Percentiles rank a stretch among this genome's conserved stretches.
These are phyloP conservation scores for Pinctada fucata DNA, from an alignment of 2,888 invertebrate species.

Conservation along the genomic window DNA sequence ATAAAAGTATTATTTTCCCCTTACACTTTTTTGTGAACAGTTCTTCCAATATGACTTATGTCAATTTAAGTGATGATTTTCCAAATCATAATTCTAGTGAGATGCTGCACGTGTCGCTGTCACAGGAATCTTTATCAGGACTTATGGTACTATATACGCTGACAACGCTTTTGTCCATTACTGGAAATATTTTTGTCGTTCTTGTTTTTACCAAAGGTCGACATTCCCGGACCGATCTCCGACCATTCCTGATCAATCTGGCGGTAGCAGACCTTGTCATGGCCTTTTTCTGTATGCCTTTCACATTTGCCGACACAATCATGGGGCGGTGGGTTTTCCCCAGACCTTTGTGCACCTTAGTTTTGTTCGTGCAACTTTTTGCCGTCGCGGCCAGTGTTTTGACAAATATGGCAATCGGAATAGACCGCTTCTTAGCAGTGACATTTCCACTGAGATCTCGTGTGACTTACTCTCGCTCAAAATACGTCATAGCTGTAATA, in stretches of 20 bases:
- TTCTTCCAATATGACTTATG: neutral
- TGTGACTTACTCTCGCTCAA: conserved; percentile 75
- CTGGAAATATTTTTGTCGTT: conserved; percentile 78
- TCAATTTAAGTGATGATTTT: neutral
- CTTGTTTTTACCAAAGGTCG: conserved; percentile 77
- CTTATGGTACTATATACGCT: conserved; percentile 76
- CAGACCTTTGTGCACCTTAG: conserved; percentile 78
- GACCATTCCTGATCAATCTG: conserved; percentile 86
- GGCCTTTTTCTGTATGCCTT: conserved; percentile 93
- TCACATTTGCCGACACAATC: conserved; percentile 82
- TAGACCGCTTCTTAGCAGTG: conserved; percentile 76
- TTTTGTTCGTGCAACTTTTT: conserved; percentile 78
- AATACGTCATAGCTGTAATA: conserved; percentile 76
- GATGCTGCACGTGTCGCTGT: conserved; percentile 22
- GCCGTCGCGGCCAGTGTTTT: conserved; percentile 78
- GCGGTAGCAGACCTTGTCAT: conserved; percentile 93
- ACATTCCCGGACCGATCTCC: conserved; percentile 71
- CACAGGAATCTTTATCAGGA: conserved; percentile 48
- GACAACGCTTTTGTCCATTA: conserved; percentile 77
- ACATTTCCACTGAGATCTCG: conserved; percentile 74
- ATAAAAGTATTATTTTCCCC: neutral
- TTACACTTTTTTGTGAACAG: no score
- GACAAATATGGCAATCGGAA: conserved; percentile 78
- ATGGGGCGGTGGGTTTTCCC: conserved; percentile 78
- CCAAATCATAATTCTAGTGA: neutral